A percentile compares a stretch with the other conserved stretches of the same genome.
These are phyloP conservation scores for Canis aureus DNA, from an alignment of 2,113 vertebrate species.

Conservation along the genomic window DNA sequence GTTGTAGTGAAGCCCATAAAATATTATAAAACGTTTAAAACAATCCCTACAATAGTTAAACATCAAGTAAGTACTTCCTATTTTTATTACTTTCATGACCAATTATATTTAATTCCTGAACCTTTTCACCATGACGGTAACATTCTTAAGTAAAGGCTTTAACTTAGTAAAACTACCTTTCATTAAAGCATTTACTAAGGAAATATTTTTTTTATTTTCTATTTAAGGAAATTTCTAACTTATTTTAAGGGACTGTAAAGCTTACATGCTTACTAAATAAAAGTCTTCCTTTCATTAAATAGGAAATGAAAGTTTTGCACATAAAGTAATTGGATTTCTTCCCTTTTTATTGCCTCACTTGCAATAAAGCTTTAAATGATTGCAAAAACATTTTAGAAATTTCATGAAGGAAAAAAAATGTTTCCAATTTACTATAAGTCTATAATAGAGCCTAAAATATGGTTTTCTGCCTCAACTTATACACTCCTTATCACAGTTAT, in stretches of 20 bases:
- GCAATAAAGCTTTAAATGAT: constrained; percentile 84
- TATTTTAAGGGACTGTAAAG: constrained; percentile 73
- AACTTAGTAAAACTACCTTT: constrained; percentile 58
- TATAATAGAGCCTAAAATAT: constrained; percentile 72
- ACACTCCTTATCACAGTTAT: constrained; percentile 62
- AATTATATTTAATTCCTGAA: not conserved
- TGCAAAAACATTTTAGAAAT: constrained; percentile 85
- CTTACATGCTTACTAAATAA: constrained; percentile 76
- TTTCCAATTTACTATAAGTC: constrained; percentile 80
- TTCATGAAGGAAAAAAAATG: constrained; percentile 74
- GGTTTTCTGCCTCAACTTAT: constrained; percentile 73
- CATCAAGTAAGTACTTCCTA: not conserved
- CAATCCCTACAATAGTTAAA: not conserved
- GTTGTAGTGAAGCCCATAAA: not conserved
- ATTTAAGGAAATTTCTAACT: constrained; percentile 84
- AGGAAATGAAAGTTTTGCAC: constrained; percentile 82
- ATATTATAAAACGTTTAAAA: not conserved
- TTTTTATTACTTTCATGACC: not conserved
- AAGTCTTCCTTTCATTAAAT: constrained; percentile 82
- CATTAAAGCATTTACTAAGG: constrained; percentile 68
- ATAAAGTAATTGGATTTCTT: constrained; percentile 87
- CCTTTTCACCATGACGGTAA: not conserved
- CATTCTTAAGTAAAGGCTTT: not conserved
- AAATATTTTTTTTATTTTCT: constrained; percentile 73
- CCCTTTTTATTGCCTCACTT: constrained; percentile 80